These are phyloP conservation scores for Adelges cooleyi DNA, from an alignment of 1,140 invertebrate genomes.

Conservation along the genomic window DNA sequence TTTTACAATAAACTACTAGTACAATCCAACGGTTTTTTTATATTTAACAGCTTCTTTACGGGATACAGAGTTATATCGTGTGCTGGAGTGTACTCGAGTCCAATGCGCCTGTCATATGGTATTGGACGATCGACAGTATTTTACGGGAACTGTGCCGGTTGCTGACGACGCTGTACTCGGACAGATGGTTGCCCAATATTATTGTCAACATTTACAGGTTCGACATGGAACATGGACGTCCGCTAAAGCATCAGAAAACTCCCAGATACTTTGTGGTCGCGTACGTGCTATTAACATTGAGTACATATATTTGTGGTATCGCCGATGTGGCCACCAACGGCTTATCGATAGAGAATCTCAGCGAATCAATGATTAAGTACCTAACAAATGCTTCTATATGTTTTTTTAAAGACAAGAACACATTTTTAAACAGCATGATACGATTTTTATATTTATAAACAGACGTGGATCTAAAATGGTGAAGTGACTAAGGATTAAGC, in stretches of 20 bases:
- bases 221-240: background rate
- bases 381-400: background rate
- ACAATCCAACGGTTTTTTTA: background rate
- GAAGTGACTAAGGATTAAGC: too few relatives aligned
- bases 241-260: background rate
- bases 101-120: background rate
- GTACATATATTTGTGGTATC: background rate
- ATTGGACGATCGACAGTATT: background rate
- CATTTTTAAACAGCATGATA: background rate
- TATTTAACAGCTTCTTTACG: background rate
- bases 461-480: too few relatives aligned
- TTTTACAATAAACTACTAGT: background rate
- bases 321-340: background rate
- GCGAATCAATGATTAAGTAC: background rate
- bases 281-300: background rate
- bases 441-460: too few relatives aligned
- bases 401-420: background rate
- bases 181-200: background rate
- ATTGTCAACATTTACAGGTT: background rate
- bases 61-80: background rate
- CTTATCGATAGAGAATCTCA: background rate
- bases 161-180: background rate
- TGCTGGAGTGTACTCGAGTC: background rate
- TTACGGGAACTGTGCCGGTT: background rate
- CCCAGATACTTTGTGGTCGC: conserved; percentile 10